Evolutionary conservation across 2,888 invertebrate genomes (phyloP).

Genomic region (Calameuta idolon): DNA sequence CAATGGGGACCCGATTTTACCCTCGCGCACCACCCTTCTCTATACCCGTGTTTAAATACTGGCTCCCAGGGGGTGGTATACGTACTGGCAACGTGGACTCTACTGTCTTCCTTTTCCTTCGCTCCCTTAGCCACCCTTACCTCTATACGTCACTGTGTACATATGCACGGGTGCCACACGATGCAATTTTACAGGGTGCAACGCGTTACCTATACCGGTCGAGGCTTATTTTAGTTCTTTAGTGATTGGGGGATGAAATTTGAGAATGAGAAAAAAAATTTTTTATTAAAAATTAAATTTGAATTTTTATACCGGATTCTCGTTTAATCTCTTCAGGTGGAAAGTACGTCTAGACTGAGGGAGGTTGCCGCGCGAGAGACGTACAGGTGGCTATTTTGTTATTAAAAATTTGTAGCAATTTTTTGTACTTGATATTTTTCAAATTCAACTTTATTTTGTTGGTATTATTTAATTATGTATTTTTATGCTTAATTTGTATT

Average conservation of each 20-base stretch:
- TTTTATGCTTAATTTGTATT: too few relatives aligned
- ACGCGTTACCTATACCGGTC: neutral
- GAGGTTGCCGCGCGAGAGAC: too few relatives aligned
- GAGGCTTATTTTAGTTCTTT: neutral
- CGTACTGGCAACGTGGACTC: slow-evolving; percentile 3
- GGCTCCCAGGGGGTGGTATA: slow-evolving; percentile 27
- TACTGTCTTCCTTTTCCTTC: slow-evolving; percentile 21
- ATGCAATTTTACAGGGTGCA: neutral
- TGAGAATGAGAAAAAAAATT: neutral
- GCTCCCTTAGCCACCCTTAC: slow-evolving; percentile 14
- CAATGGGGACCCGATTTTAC: slow-evolving; percentile 61
- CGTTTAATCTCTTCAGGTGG: too few relatives aligned
- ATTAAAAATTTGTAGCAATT: too few relatives aligned
- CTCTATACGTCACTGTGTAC: slow-evolving; percentile 7
- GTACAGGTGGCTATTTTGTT: too few relatives aligned
- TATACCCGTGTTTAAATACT: slow-evolving; percentile 32
- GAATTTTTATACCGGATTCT: too few relatives aligned
- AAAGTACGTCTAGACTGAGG: too few relatives aligned
- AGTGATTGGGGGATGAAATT: neutral
- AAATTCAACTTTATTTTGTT: too few relatives aligned
- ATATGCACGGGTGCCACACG: neutral
- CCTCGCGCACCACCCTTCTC: slow-evolving; percentile 33
- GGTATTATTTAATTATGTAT: too few relatives aligned
- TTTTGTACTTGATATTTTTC: too few relatives aligned
- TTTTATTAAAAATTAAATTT: too few relatives aligned